A percentile compares a stretch with the other conserved stretches of the same genome.
phyloP scores from a whole-genome alignment of 2,888 invertebrate species.

The Acronicta leporina region DNA sequence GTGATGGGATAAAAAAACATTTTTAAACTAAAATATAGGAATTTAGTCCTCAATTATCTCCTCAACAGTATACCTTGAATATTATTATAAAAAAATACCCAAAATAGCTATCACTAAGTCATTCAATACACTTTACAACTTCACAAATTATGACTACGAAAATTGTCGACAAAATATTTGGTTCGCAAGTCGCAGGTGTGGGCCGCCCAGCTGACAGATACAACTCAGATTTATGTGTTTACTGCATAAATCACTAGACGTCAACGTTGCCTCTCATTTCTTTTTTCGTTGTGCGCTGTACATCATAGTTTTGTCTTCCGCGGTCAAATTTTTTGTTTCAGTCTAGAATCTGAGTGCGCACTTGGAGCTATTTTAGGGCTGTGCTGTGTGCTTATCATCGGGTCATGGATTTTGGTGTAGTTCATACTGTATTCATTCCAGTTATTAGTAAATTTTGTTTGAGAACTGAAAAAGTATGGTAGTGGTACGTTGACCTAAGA shows the following conservation, averaged over 20 bases:
- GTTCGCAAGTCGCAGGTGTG: conserved; percentile 63
- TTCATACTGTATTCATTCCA: too few species aligned
- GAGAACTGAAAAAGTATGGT: too few species aligned
- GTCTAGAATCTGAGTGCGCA: conserved; percentile 31
- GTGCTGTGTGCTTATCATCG: too few species aligned
- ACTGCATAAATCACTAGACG: conserved; percentile 87
- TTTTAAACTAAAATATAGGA: too few species aligned
- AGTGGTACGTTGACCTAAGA: too few species aligned
- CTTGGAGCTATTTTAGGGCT: conserved; percentile 28
- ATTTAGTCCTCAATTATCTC: too few species aligned
- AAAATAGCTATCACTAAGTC: too few species aligned
- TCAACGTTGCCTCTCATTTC: conserved; percentile 72
- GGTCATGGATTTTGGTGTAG: conserved; percentile 6
- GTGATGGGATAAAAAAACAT: too few species aligned
- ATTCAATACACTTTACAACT: neutral
- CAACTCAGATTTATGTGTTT: conserved; percentile 90
- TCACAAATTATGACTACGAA: conserved; percentile 1
- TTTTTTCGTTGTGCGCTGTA: conserved; percentile 80
- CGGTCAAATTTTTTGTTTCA: conserved; percentile 60
- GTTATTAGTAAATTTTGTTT: too few species aligned
- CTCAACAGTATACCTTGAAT: too few species aligned
- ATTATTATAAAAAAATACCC: too few species aligned
- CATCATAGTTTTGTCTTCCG: conserved; percentile 83
- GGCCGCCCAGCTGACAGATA: conserved; percentile 76
- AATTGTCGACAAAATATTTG: conserved; percentile 50